Percentiles rank a stretch among this genome's conserved stretches.
These are phyloP conservation scores for Hoplias malabaricus DNA, from an alignment of 2,113 vertebrate species.

Conservation along the genomic window DNA sequence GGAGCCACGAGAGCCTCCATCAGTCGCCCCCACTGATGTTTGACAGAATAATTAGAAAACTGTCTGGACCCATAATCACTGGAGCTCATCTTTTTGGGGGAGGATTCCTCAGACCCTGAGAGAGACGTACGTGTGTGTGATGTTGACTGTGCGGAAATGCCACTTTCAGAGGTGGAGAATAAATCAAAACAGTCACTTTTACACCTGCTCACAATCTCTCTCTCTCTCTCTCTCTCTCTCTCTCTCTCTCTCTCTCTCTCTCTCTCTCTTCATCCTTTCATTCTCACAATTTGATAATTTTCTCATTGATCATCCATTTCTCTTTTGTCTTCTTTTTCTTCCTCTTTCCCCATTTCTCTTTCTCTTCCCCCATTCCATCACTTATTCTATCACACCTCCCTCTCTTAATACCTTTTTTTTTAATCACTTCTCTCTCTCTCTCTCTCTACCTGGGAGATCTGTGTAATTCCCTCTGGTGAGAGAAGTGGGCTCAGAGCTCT, in stretches of 20 bases:
- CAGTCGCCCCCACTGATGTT: constrained; percentile 90
- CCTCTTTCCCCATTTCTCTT: background rate
- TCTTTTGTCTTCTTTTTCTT: background rate
- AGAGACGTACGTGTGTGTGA: constrained; percentile 61
- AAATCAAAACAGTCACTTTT: constrained; percentile 48
- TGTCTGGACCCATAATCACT: constrained; percentile 91
- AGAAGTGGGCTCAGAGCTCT: constrained; percentile 39
- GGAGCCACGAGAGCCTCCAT: constrained; percentile 78
- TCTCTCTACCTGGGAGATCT: background rate
- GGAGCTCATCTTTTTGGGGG: constrained; percentile 76
- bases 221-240: background rate
- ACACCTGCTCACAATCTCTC: constrained; percentile 1
- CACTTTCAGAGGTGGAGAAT: constrained; percentile 68
- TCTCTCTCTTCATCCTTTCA: background rate
- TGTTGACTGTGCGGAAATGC: constrained; percentile 75
- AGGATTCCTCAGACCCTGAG: constrained; percentile 63
- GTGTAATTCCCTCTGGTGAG: constrained; percentile 35
- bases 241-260: background rate
- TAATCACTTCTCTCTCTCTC: background rate
- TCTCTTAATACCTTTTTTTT: background rate
- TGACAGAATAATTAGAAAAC: constrained; percentile 99
- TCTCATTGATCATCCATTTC: background rate
- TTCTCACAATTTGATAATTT: background rate
- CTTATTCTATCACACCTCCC: background rate
- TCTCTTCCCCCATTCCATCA: background rate